Conservation (phyloP, 2,113 vertebrate species). For the Periophthalmodon schlosseri region DNA sequence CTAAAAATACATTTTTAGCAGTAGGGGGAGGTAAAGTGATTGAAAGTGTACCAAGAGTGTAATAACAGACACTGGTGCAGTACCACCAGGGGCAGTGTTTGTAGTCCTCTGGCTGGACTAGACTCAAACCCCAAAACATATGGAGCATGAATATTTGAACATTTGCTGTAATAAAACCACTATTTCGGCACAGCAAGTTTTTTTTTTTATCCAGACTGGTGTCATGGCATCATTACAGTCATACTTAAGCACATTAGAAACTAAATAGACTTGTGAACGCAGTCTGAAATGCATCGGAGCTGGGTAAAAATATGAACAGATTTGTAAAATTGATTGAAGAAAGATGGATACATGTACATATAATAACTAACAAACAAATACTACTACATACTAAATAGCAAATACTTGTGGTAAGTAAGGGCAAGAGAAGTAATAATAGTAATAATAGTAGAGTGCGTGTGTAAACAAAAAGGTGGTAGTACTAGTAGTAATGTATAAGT, state of each 20-base stretch:
- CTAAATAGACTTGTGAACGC: slow-evolving; percentile 36
- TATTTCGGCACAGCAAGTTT: slow-evolving; percentile 22
- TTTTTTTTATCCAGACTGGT: slow-evolving; percentile 29
- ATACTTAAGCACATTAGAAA: background rate
- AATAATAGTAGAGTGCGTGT: too few relatives aligned
- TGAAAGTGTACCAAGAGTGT: too few relatives aligned
- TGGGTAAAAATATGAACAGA: too few relatives aligned
- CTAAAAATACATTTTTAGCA: too few relatives aligned
- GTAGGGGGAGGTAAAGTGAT: too few relatives aligned
- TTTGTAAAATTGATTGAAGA: too few relatives aligned
- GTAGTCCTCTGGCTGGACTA: background rate
- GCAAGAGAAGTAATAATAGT: too few relatives aligned
- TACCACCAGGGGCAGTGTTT: slow-evolving; percentile 30
- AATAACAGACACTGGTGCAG: slow-evolving; percentile 1
- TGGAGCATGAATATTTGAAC: slow-evolving; percentile 53
- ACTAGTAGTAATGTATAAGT: too few relatives aligned
- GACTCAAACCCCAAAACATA: slow-evolving; percentile 28
- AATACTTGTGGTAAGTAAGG: background rate
- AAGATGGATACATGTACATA: too few relatives aligned
- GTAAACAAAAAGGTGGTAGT: too few relatives aligned
- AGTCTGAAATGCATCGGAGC: background rate
- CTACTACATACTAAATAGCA: too few relatives aligned
- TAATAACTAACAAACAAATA: too few relatives aligned
- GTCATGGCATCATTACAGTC: slow-evolving; percentile 31
- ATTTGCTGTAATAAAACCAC: slow-evolving; percentile 37